Percentiles rank a stretch among this genome's conserved stretches.
Evolutionary conservation across 2,113 vertebrate genomes (phyloP).

Genomic region (Podarcis cretensis): DNA sequence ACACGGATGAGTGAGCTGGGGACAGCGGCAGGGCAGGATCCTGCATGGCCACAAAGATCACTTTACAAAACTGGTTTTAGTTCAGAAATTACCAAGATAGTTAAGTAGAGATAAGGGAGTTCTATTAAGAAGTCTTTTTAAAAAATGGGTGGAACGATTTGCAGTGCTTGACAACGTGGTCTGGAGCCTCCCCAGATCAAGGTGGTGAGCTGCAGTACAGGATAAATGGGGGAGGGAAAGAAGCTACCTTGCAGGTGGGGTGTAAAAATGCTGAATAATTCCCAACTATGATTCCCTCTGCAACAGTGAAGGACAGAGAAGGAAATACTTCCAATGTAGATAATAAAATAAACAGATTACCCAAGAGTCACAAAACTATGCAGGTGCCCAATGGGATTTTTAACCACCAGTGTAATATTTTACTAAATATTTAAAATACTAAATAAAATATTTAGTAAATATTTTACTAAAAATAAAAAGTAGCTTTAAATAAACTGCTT

Average conservation of each 20-base stretch:
- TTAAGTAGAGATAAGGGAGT: not conserved
- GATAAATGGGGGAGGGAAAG: not conserved
- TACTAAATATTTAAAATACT: not conserved
- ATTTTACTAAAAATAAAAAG: not conserved
- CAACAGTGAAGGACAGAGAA: not conserved
- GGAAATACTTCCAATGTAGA: not conserved
- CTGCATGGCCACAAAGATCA: too few relatives aligned
- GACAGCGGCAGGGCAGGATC: too few relatives aligned
- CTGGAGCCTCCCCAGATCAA: not conserved
- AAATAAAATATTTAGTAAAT: not conserved
- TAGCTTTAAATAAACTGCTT: not conserved
- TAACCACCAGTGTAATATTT: not conserved
- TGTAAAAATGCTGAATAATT: too few relatives aligned
- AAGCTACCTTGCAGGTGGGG: too few relatives aligned
- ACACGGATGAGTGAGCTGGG: too few relatives aligned
- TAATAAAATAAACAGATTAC: not conserved
- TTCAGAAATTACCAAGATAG: not conserved
- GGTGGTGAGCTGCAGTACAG: not conserved
- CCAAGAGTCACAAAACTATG: not conserved
- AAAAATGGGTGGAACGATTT: too few relatives aligned
- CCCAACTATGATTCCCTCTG: not conserved
- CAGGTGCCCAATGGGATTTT: not conserved
- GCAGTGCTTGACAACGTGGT: not conserved
- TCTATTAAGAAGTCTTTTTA: not conserved
- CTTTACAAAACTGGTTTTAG: not conserved